phyloP scores from a whole-genome alignment of 2,113 vertebrate genomes.

The Marcusenius ussheri region DNA sequence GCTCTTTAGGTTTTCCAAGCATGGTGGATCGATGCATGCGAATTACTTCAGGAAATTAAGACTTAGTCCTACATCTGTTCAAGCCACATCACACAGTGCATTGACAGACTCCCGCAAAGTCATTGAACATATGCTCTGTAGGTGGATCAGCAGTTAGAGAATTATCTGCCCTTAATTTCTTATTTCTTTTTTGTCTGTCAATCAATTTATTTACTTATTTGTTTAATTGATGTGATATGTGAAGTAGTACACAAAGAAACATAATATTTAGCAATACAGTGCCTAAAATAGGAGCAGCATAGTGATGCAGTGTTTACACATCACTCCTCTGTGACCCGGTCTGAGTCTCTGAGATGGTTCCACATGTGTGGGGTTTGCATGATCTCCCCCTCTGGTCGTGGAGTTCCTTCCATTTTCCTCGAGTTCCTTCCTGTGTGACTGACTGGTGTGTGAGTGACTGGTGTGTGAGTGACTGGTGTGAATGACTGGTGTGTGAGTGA shows the following conservation, averaged over 20 bases:
- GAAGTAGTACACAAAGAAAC: background rate
- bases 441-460: background rate
- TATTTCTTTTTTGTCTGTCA: background rate
- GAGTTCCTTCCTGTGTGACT: background rate
- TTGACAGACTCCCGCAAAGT: background rate
- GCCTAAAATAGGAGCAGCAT: background rate
- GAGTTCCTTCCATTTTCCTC: background rate
- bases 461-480: background rate
- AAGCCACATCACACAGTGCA: background rate
- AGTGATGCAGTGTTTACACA: background rate
- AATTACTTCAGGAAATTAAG: conserved; percentile 9
- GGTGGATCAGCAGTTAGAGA: background rate
- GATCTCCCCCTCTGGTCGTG: background rate
- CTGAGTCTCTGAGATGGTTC: background rate
- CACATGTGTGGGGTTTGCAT: background rate
- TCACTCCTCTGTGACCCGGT: background rate
- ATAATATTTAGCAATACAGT: background rate
- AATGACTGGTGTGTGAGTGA: too few species aligned
- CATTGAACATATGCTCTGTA: background rate
- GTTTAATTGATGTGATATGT: background rate
- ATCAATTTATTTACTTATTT: background rate
- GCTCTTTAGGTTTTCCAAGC: conserved; percentile 1
- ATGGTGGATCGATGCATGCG: background rate
- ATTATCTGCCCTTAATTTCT: background rate
- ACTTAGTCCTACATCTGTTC: background rate